Percentiles rank a stretch among this genome's conserved stretches.
These are phyloP conservation scores for Paedocypris micromegethes DNA, from an alignment of 2,797 vertebrate species.

Conservation along the genomic window DNA sequence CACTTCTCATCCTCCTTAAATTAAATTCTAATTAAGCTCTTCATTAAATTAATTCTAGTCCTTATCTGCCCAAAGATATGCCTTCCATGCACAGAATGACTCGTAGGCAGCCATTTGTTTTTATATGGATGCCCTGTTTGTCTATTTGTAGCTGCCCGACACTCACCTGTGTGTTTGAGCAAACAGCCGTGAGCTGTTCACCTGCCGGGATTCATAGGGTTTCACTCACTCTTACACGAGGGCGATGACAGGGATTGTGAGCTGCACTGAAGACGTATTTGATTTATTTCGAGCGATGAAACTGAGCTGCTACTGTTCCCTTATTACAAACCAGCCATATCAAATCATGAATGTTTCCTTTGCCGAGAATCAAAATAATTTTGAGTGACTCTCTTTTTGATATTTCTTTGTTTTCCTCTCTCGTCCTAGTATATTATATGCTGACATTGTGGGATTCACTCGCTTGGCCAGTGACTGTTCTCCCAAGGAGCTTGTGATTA, in stretches of 20 bases:
- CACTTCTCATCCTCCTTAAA: slow-evolving; percentile 11
- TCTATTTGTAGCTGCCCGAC: slow-evolving; percentile 18
- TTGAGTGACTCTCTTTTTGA: neutral
- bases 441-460: slow-evolving; percentile 97
- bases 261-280: neutral
- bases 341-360: slow-evolving; percentile 2
- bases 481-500: slow-evolving; percentile 92
- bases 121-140: slow-evolving; percentile 5
- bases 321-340: slow-evolving; percentile 2
- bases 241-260: slow-evolving; percentile 29
- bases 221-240: neutral
- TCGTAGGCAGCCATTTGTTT: slow-evolving; percentile 22
- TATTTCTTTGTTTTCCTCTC: neutral
- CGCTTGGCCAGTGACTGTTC: slow-evolving; percentile 95
- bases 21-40: too few species aligned
- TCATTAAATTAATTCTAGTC: slow-evolving; percentile 36
- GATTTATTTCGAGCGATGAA: neutral
- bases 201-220: slow-evolving; percentile 10
- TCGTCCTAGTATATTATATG: slow-evolving; percentile 84
- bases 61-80: slow-evolving; percentile 13
- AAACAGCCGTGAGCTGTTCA: slow-evolving; percentile 24
- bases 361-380: neutral
- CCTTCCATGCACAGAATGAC: slow-evolving; percentile 23
- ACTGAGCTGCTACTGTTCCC: slow-evolving; percentile 2
- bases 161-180: slow-evolving; percentile 27